Base-by-base conservation (phyloP, 1,140 invertebrate genomes). In the Proales similis region DNA sequence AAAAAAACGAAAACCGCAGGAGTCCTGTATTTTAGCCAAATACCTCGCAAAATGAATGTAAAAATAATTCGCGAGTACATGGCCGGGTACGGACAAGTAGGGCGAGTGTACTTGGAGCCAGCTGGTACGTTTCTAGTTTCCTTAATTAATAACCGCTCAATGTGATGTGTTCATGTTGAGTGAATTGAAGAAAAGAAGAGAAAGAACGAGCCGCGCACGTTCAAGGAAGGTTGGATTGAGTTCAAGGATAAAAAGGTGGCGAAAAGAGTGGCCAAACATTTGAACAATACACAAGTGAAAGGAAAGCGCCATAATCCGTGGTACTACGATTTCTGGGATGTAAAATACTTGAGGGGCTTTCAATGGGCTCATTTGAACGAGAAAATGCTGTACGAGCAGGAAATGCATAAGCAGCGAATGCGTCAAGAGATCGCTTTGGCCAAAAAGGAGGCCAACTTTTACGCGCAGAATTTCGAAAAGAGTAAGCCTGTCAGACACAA, bases 381-480 rank as follows among this genome's bases (percentile, higher is more conserved):
- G 30, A 22, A 27, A 24, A 26, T 48, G 14, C 24, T 27, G 0
- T 63, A 63, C 32, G 43, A 63, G 42, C 39, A 63, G 36, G 60
- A 47, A 24, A 22, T 27, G 26, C 19, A 38, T 11, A 47, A 48
- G n/a, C 43, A 63, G 20, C 43, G 46, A 3, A 39, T 63, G 19
- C 39, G 46, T 39, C 60, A 63, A 27, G 60, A 63, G 30, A 17
- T 63, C 39, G 2, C 17, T 17, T 20, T 47, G 17, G 60, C 60
- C 11, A 63, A 63, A 32, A 47, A 47, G 36, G 46, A 63, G 39
- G 60, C 60, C 9, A 48, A 63, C n/a, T 63, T 63, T 24, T 63
- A 63, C 22, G 48, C 42, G 29, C 39, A 63, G 30, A 48, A 48
- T 63, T 33, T 63, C n/a, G 46, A 63, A 26, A 63, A 63, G 48